Evolutionary conservation across 2,888 invertebrate genomes (phyloP), one percentile per base, ranked within the genome.

Genomic region (Caradrina kadenii): DNA sequence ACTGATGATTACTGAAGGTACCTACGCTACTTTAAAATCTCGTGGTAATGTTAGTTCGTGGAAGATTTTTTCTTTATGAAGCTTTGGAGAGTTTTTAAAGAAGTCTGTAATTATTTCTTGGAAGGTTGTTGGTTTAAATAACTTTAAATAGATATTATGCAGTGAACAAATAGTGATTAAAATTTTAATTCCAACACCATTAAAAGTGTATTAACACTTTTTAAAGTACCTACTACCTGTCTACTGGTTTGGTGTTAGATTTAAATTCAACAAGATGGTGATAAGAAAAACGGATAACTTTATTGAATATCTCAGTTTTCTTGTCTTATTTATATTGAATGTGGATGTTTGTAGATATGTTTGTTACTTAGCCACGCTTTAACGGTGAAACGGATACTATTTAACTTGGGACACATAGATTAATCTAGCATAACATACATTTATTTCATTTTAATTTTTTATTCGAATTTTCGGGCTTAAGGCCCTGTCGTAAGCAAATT

Each of bases 1-100:
- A 85, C 85, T 76, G 69, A 66, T 87, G 84, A 86, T 86, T 85
- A 81, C 86, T 81, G 62, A 50, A 69, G 26, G 31, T 75, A 79
- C 80, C 42, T 42, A 42, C 42, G 15, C 17, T 82, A 74, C 78
- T 80, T 84, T 86, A 76, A 66, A 60, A 66, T 82, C 73, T 74
- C 39, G 49, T 54, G 70, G 70, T 78, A 73, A 80, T 82, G 71
- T 72, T 58, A 53, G 60, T 80, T 77, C 62, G 56, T 73, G 63
- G 76, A 80, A 73, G 35, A 45, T 63, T 56, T 69, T 73, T 76
- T 72, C 54, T 73, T 66, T 26, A 65, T 63, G 63, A 66, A 73
- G 50, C 52, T 69, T 56, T 63, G 26, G 31, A 64, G 10, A n/a
- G 19, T 63, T n/a, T 68, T 70, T 63, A 22, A 53, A 53, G 10